These are phyloP conservation scores for Macrosteles quadrilineatus DNA, from an alignment of 1,140 invertebrate genomes.

Conservation along the genomic window DNA sequence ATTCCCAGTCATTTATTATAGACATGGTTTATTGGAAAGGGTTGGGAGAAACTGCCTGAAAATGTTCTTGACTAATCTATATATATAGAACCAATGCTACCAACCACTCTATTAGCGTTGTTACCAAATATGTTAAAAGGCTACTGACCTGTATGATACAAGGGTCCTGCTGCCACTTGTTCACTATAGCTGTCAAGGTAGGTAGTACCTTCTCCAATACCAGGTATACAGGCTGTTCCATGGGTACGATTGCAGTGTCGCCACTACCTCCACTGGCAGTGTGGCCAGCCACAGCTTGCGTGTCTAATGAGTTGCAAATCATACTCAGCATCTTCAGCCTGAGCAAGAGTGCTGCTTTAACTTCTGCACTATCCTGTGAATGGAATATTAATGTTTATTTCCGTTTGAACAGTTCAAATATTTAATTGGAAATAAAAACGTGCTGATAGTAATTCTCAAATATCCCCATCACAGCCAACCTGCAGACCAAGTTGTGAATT, in stretches of 20 bases:
- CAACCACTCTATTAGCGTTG: too few species aligned
- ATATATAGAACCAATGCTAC: too few species aligned
- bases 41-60: too few species aligned
- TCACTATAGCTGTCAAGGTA: constrained; percentile 56
- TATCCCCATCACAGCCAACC: too few species aligned
- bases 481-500: too few species aligned
- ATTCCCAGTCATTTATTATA: too few species aligned
- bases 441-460: too few species aligned
- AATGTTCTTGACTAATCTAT: too few species aligned
- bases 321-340: constrained; percentile 69
- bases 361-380: constrained; percentile 51
- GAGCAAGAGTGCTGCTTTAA: constrained; percentile 54
- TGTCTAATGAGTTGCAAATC: constrained; percentile 67
- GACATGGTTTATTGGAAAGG: too few species aligned
- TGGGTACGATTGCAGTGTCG: neutral
- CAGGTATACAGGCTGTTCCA: constrained; percentile 51
- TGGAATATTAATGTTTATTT: neutral
- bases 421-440: constrained; percentile 5
- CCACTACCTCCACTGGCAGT: neutral
- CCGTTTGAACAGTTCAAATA: neutral
- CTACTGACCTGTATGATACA: constrained; percentile 61
- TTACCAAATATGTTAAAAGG: too few species aligned
- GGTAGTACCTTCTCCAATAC: constrained; percentile 64
- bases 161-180: constrained; percentile 58
- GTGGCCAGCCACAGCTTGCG: constrained; percentile 1